Evolutionary conservation across 2,888 invertebrate species (phyloP).

Genomic region (Oxyteleia sp.): DNA sequence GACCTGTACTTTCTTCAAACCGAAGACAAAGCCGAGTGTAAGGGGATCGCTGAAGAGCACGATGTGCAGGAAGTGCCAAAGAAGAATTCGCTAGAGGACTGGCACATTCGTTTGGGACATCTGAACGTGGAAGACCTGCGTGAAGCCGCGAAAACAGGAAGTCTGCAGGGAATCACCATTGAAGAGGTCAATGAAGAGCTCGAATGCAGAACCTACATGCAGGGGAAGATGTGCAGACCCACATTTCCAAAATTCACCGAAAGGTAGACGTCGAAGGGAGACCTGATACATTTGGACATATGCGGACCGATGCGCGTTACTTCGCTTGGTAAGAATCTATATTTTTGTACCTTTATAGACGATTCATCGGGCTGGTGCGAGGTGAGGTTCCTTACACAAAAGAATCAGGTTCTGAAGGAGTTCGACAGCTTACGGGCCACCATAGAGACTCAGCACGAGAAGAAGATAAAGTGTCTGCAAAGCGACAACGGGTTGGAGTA

Average conservation of each 20-base stretch:
- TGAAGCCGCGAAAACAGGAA: not conserved
- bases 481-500: slow-evolving; percentile 15
- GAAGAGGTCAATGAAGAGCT: not conserved
- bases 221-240: slow-evolving; percentile 10
- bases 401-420: slow-evolving; percentile 51
- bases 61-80: not conserved
- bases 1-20: not conserved
- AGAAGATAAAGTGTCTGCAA: slow-evolving; percentile 16
- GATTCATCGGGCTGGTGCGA: slow-evolving; percentile 73
- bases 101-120: not conserved
- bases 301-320: slow-evolving; percentile 26
- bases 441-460: slow-evolving; percentile 65
- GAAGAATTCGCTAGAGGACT: too few species aligned
- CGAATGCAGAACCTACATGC: slow-evolving; percentile 7
- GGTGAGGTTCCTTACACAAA: slow-evolving; percentile 65
- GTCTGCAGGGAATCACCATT: slow-evolving; percentile 11
- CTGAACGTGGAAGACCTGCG: not conserved
- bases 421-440: slow-evolving; percentile 67
- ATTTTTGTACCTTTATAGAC: slow-evolving; percentile 61
- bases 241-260: slow-evolving; percentile 16
- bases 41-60: not conserved
- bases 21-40: not conserved
- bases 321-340: slow-evolving; percentile 28
- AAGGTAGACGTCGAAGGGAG: slow-evolving; percentile 27
- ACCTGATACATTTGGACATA: slow-evolving; percentile 61